phyloP scores from a whole-genome alignment of 1,140 invertebrate genomes.

The Listronotus bonariensis region DNA sequence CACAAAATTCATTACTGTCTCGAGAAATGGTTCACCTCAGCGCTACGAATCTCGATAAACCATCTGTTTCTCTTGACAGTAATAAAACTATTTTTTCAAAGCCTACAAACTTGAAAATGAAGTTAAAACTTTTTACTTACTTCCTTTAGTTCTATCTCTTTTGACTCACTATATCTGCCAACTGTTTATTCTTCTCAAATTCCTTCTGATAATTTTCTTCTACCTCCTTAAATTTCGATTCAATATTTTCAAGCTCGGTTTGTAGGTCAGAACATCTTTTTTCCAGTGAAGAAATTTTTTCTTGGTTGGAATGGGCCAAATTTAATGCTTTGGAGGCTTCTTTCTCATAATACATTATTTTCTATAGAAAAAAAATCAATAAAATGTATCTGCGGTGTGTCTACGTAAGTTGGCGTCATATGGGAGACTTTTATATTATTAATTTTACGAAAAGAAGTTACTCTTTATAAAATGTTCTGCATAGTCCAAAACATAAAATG shows the following conservation, averaged over 20 bases:
- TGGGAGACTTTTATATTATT: no score
- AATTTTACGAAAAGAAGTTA: no score
- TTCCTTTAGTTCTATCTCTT: slow-evolving; percentile 60
- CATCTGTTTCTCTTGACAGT: no score
- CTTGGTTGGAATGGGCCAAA: slow-evolving; percentile 68
- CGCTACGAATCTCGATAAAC: no score
- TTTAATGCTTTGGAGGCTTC: slow-evolving; percentile 70
- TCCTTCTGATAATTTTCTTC: slow-evolving; percentile 60
- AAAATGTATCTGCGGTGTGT: no score
- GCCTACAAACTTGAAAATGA: no score
- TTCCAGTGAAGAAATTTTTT: slow-evolving; percentile 60
- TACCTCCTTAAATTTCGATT: slow-evolving; percentile 57
- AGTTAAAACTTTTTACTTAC: slow-evolving; percentile 47
- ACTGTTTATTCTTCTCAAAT: slow-evolving; percentile 59
- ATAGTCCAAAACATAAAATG: no score
- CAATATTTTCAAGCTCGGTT: slow-evolving; percentile 55
- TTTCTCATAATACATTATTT: slow-evolving; percentile 66
- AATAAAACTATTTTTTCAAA: no score
- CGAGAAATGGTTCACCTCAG: no score
- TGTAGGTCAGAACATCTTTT: slow-evolving; percentile 39
- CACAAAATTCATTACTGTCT: no score
- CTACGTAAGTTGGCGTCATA: no score
- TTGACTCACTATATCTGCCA: slow-evolving; percentile 59
- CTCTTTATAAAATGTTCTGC: no score
- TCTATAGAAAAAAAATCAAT: slow-evolving; percentile 51